Evolutionary conservation across 1,140 invertebrate species (phyloP).

Genomic region (Epicauta chinensis): DNA sequence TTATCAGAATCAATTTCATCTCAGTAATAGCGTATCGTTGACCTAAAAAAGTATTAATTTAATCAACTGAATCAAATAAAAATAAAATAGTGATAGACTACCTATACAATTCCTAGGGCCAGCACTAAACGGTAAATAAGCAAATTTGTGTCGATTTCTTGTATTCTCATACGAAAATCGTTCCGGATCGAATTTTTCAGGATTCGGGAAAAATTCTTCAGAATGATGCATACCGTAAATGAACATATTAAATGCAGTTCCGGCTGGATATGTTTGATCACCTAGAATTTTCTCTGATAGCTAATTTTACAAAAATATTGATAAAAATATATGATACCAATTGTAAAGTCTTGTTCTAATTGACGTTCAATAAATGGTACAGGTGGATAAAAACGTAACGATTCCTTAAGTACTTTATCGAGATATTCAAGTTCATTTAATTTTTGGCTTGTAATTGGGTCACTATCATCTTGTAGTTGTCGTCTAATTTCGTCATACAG

Average conservation of each 20-base stretch:
- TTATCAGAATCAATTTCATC: conserved; percentile 43
- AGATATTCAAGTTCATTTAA: conserved; percentile 57
- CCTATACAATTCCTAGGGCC: conserved; percentile 60
- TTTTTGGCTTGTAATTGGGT: conserved; percentile 44
- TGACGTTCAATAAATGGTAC: conserved; percentile 58
- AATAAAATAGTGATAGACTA: conserved; percentile 13
- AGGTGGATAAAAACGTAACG: conserved; percentile 55
- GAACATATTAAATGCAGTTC: conserved; percentile 18
- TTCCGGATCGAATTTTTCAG: conserved; percentile 60
- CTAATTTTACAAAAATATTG: neutral
- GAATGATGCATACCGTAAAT: conserved; percentile 53
- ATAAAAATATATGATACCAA: conserved; percentile 19
- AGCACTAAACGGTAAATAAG: conserved; percentile 59
- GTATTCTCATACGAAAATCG: conserved; percentile 55
- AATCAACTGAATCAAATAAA: neutral
- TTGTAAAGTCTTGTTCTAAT: conserved; percentile 44
- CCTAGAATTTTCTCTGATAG: neutral
- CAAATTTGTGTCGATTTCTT: conserved; percentile 44
- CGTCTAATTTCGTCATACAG: conserved; percentile 52
- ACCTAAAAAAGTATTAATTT: conserved; percentile 28
- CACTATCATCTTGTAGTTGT: conserved; percentile 43
- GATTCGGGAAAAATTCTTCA: conserved; percentile 55
- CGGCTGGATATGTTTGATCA: conserved; percentile 34
- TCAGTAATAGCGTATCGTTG: conserved; percentile 46
- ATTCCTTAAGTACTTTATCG: conserved; percentile 57